Evolutionary conservation across 2,113 vertebrate species (phyloP).

Genomic region (Lepisosteus osseus): DNA sequence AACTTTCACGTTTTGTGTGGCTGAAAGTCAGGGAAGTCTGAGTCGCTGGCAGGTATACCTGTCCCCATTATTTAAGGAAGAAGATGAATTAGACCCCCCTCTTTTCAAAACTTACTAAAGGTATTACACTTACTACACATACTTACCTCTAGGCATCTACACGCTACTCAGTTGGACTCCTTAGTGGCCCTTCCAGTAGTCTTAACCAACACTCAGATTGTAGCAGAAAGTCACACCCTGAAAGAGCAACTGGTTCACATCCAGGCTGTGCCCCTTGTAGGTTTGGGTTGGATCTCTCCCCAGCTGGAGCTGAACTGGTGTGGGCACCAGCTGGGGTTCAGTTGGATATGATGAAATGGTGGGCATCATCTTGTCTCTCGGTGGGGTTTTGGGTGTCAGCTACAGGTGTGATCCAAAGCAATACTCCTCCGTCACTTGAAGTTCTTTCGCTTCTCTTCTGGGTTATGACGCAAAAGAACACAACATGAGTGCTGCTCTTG

Average conservation of each 20-base stretch:
- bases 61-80: constrained; percentile 12
- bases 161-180: not conserved
- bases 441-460: too few relatives aligned
- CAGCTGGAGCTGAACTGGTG: not conserved
- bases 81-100: not conserved
- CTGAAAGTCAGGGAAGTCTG: not conserved
- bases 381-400: too few relatives aligned
- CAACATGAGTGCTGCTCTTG: too few relatives aligned
- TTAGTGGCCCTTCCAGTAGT: too few relatives aligned
- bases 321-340: not conserved
- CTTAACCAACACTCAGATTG: too few relatives aligned
- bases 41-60: not conserved
- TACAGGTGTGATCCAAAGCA: too few relatives aligned
- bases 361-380: too few relatives aligned
- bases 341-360: too few relatives aligned
- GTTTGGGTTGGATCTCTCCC: not conserved
- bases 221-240: too few relatives aligned
- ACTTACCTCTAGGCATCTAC: not conserved
- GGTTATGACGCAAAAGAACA: too few relatives aligned
- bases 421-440: too few relatives aligned
- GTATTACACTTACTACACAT: not conserved
- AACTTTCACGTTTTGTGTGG: constrained; percentile 17
- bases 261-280: not conserved
- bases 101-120: not conserved
- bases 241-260: not conserved